phyloP scores from a whole-genome alignment of 2,797 vertebrate genomes.

The Oceanodroma leucorhoa region DNA sequence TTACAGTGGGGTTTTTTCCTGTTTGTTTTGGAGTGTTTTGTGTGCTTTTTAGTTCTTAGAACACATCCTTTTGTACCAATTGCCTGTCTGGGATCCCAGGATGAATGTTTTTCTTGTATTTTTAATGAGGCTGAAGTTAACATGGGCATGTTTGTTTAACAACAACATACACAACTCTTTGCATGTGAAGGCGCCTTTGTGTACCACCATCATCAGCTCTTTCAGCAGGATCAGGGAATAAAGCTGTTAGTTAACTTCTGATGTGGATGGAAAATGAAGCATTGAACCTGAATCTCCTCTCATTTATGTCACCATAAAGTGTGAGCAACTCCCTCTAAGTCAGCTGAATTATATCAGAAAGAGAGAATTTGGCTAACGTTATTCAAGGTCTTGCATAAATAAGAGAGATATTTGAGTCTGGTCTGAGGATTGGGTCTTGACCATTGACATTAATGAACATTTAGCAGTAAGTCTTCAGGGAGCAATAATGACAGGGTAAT shows the following conservation, averaged over 20 bases:
- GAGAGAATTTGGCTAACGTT: not conserved
- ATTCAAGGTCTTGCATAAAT: not conserved
- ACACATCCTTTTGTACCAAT: constrained; percentile 9
- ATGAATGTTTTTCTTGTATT: constrained; percentile 60
- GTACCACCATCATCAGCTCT: not conserved
- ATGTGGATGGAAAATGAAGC: not conserved
- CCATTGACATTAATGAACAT: not conserved
- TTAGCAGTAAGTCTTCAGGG: not conserved
- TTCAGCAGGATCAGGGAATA: constrained; percentile 13
- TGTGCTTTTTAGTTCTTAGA: constrained; percentile 23
- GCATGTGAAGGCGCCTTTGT: not conserved
- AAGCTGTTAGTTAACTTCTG: not conserved
- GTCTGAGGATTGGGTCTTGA: not conserved
- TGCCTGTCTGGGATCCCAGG: not conserved
- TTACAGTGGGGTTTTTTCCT: not conserved
- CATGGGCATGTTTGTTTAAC: constrained; percentile 38
- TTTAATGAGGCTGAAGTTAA: constrained; percentile 38
- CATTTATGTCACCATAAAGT: not conserved
- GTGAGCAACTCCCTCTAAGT: not conserved
- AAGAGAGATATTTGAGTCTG: not conserved
- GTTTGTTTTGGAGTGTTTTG: constrained; percentile 30
- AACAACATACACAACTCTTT: not conserved
- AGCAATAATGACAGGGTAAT: not conserved
- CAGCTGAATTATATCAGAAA: not conserved
- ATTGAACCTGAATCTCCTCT: not conserved